Base-by-base conservation (phyloP, 2,888 invertebrate species). In the Lasius platythorax region DNA sequence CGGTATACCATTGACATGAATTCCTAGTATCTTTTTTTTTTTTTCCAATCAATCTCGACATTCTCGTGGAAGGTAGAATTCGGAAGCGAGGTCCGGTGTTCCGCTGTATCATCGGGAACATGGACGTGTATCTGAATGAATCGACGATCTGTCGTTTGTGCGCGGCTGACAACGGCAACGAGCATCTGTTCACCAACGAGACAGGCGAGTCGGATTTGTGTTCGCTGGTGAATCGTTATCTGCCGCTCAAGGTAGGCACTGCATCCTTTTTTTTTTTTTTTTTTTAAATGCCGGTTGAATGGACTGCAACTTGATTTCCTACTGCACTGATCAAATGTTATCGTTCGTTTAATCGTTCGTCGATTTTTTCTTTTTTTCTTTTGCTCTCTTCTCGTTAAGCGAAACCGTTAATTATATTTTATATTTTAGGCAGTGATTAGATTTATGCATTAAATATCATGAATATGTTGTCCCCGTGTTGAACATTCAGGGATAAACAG, bases 121-220 rank as follows among this genome's bases (percentile, higher is more conserved):
- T 94, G 94, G 92, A 95, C 90, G 94, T 94, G 87, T 92, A 93
- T 94, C 96, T 97, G 91, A 96, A 96, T 94, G 96, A 97, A 95
- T 97, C 97, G 90, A 96, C 96, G 88, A 96, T 97, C 95, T 98
- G 98, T 95, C 96, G 97, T 95, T 96, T 98, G 95, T 98, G 98
- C 95, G 97, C 96, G 30, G 96, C 97, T 95, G 96, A 97, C 95
- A 97, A 97, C 95, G 95, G 96, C 91, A 97, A 97, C 94, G 96
- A 96, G 89, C 95, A 96, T 93, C 95, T 97, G 94, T 97, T 96
- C 95, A 94, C 95, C 37, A 91, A 92, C 87, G 90, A 91, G 18
- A 74, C 72, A 11, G 90, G 91, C 30, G 92, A 90, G 50, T 95
- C 96, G 90, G 96, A 96, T 95, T 95, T 97, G 94, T 95, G 96